These are phyloP conservation scores for Australoheros scitulus DNA, from an alignment of 2,113 vertebrate species.

Conservation along the genomic window DNA sequence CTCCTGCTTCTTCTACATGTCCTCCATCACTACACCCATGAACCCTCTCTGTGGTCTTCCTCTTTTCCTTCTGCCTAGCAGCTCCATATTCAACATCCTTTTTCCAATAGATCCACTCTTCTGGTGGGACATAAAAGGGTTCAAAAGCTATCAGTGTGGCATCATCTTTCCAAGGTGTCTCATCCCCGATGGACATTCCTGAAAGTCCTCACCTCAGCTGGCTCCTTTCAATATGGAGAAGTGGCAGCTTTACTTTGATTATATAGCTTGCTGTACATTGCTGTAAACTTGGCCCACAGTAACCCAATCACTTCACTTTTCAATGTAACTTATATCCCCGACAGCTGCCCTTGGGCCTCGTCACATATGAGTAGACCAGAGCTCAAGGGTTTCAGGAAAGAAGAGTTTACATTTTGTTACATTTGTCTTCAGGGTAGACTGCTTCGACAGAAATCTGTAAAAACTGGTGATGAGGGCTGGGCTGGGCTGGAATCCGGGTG, in stretches of 20 bases:
- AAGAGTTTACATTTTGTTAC: neutral
- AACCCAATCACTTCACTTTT: neutral
- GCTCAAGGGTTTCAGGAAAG: neutral
- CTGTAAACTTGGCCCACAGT: neutral
- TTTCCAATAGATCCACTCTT: too few relatives aligned
- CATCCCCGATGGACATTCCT: neutral
- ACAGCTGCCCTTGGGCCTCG: neutral
- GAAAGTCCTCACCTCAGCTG: neutral
- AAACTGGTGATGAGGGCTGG: neutral
- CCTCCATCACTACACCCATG: neutral
- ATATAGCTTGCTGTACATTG: neutral
- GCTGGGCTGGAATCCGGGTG: neutral
- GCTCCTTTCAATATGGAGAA: neutral
- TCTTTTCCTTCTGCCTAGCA: neutral
- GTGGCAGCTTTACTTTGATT: constrained; percentile 2
- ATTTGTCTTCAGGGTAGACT: neutral
- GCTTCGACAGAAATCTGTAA: neutral
- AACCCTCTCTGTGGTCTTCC: neutral
- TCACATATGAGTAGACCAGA: neutral
- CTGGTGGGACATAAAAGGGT: too few relatives aligned
- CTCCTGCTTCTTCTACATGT: neutral
- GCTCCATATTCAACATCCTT: neutral
- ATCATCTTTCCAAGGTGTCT: neutral
- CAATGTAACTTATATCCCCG: neutral
- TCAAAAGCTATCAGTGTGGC: neutral